Percentiles rank a stretch among this genome's conserved stretches.
Evolutionary conservation across 2,797 vertebrate genomes (phyloP).

Genomic region (Pempheris klunzingeri): DNA sequence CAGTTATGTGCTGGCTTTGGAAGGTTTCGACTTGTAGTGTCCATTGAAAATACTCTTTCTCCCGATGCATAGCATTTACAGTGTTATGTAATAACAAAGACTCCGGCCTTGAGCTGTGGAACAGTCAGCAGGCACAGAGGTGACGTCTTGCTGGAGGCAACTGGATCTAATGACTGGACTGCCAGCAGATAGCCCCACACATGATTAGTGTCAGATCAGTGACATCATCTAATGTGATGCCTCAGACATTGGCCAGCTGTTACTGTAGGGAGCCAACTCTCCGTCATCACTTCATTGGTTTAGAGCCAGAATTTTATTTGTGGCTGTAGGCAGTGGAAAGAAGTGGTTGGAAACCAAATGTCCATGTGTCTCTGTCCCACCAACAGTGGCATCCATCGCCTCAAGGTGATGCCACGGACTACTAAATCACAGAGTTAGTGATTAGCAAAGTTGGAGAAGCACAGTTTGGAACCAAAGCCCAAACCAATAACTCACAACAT

Average conservation of each 20-base stretch:
- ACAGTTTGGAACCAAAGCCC: slow-evolving; percentile 53
- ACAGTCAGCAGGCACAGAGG: slow-evolving; percentile 40
- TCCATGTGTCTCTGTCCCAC: slow-evolving; percentile 17
- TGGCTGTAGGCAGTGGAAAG: slow-evolving; percentile 13
- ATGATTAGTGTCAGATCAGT: slow-evolving; percentile 69
- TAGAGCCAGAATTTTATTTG: slow-evolving; percentile 48
- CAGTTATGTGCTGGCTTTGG: background rate
- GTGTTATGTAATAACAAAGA: slow-evolving; percentile 28
- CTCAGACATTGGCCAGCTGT: slow-evolving; percentile 68
- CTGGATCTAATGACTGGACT: slow-evolving; percentile 50
- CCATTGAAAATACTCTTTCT: background rate
- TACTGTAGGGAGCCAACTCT: slow-evolving; percentile 47
- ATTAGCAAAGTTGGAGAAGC: slow-evolving; percentile 36
- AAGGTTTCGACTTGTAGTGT: background rate
- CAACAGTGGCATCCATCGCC: background rate
- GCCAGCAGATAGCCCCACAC: slow-evolving; percentile 59
- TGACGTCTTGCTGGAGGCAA: slow-evolving; percentile 46
- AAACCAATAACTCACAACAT: slow-evolving; percentile 61
- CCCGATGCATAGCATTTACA: slow-evolving; percentile 1
- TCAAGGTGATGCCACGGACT: slow-evolving; percentile 17
- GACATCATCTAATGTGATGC: slow-evolving; percentile 61
- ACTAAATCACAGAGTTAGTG: slow-evolving; percentile 47
- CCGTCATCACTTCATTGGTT: slow-evolving; percentile 31
- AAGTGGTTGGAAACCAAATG: slow-evolving; percentile 21
- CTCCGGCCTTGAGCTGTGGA: slow-evolving; percentile 13